Conservation (phyloP, 2,113 vertebrate genomes). For the Microtus ochrogaster region DNA sequence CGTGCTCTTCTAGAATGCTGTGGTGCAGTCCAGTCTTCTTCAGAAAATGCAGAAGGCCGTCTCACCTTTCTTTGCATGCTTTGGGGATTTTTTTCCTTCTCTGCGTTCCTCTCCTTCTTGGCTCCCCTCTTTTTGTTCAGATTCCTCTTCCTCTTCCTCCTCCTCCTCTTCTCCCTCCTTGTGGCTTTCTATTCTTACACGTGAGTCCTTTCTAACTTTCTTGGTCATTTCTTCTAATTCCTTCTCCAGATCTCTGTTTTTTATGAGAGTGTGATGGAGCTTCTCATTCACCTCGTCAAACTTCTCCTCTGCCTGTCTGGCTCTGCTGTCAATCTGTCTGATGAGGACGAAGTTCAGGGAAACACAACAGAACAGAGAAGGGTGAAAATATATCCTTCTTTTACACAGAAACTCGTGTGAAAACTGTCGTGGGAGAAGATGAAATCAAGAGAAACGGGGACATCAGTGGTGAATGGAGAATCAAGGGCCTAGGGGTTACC, state of each 20-base stretch:
- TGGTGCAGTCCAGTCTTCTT: not conserved
- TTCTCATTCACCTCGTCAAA: constrained; percentile 88
- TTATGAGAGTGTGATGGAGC: constrained; percentile 88
- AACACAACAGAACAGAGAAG: constrained; percentile 55
- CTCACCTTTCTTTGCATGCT: constrained; percentile 65
- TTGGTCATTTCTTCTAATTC: constrained; percentile 68
- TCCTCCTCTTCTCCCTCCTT: not conserved
- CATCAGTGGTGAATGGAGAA: not conserved
- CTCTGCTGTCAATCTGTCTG: constrained; percentile 86
- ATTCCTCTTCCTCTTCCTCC: not conserved
- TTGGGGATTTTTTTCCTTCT: not conserved
- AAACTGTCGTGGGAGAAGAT: not conserved
- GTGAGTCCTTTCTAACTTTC: not conserved
- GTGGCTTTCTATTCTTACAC: not conserved
- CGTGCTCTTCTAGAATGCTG: not conserved
- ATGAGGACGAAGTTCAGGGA: constrained; percentile 62
- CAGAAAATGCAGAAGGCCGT: not conserved
- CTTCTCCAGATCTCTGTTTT: constrained; percentile 88
- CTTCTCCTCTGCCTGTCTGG: constrained; percentile 87
- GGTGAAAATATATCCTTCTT: not conserved
- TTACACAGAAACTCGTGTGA: not conserved
- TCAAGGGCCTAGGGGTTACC: not conserved
- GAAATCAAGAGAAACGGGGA: not conserved
- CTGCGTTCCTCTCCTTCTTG: not conserved
- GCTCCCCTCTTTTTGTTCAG: not conserved